Percentiles rank a stretch among this genome's conserved stretches.
phyloP scores from a whole-genome alignment of 2,888 invertebrate species.

The Phania funesta region DNA sequence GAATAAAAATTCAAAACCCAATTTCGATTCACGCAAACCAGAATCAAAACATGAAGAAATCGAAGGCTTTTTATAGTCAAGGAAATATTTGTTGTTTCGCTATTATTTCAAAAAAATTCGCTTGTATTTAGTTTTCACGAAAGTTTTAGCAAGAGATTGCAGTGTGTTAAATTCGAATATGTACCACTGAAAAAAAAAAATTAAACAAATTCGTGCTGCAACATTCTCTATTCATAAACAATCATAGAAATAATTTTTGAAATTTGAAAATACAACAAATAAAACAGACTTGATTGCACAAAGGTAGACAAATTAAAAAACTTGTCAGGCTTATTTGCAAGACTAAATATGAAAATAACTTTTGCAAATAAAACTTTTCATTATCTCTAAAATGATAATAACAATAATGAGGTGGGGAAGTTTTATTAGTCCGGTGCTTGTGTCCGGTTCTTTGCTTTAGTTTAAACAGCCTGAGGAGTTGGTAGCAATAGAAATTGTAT shows the following conservation, averaged over 20 bases:
- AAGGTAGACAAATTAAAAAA: conserved; percentile 36
- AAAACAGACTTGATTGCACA: conserved; percentile 40
- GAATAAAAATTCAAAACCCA: too few species aligned
- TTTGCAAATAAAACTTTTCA: not conserved
- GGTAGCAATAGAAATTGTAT: too few species aligned
- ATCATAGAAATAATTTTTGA: not conserved
- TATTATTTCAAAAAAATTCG: too few species aligned
- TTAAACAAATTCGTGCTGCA: not conserved
- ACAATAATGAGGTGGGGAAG: not conserved
- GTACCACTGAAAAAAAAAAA: not conserved
- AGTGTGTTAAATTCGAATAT: not conserved
- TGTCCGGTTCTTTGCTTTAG: too few species aligned
- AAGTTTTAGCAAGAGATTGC: too few species aligned
- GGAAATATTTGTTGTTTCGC: too few species aligned
- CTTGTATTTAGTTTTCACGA: too few species aligned
- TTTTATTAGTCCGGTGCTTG: not conserved
- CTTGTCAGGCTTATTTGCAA: conserved; percentile 10
- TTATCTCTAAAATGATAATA: not conserved
- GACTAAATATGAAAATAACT: not conserved
- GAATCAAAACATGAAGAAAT: too few species aligned
- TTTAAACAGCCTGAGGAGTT: too few species aligned
- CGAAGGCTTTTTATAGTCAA: too few species aligned
- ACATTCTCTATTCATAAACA: not conserved
- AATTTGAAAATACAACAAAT: not conserved
- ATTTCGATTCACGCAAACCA: too few species aligned